Base-by-base conservation (phyloP, 1,140 invertebrate species). In the Drosophila lacertosa region DNA sequence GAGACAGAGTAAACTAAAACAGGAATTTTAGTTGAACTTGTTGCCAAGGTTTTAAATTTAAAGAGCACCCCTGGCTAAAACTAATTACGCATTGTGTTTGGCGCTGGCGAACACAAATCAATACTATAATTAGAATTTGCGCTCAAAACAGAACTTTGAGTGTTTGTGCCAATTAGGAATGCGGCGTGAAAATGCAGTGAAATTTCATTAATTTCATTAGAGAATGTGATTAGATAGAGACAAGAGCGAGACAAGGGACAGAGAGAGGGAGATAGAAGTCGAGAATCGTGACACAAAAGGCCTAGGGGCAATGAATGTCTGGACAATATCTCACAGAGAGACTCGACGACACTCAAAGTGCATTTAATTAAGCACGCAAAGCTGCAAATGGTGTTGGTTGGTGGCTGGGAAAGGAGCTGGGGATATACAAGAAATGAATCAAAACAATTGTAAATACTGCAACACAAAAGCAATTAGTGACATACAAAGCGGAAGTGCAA, bases 381-480 rank as follows among this genome's bases (percentile, higher is more conserved):
- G 40, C 53, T 32, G 39, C 11, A 13, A 33, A 15, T 24, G 15
- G 45, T 1, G 40, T 1, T 33, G 32, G 26, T 15, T 15, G 18
- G 18, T 0, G n/a, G n/a, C n/a, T 6, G 13, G 7, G 26, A 32
- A 5, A 0, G 15, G 10, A 18, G 3, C 16, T 9, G 24, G 47
- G 16, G 15, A 22, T 57, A 24, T 67, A 70, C 58, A 70, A 86
- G 81, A 86, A 84, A 84, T 84, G 81, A 84, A 84, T 84, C 81
- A 84, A 84, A 86, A 84, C 82, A 84, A 84, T 84, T 84, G 81
- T 84, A 84, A 84, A 84, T 84, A 84, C 68, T 86, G 81, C 78
- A 84, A 86, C 81, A 86, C 81, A 84, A 84, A 84, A 84, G 81
- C 81, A 84, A 84, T 84, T 84, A 84, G 81, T 84, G 81, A 86